These are phyloP conservation scores for Glaucomys volans DNA, from an alignment of 2,113 vertebrate genomes.

Conservation along the genomic window DNA sequence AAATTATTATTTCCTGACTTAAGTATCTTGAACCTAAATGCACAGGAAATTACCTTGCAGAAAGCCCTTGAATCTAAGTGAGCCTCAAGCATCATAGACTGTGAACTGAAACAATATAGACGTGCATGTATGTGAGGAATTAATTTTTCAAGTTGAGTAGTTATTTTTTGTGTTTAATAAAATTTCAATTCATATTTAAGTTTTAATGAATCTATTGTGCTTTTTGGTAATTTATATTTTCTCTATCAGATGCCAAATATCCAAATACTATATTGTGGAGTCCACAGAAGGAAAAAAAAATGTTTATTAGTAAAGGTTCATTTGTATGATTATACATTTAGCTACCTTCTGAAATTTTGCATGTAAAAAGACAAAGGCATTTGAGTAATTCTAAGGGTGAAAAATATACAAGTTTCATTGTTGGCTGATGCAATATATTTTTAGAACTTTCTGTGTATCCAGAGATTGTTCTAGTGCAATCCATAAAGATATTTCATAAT, in stretches of 20 bases:
- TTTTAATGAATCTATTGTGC: background rate
- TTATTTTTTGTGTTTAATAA: background rate
- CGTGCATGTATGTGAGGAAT: background rate
- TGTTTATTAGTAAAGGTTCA: background rate
- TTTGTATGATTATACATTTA: background rate
- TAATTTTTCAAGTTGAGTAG: background rate
- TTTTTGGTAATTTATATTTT: background rate
- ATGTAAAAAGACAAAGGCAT: background rate
- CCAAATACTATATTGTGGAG: background rate
- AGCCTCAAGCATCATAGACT: background rate
- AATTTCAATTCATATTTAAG: background rate
- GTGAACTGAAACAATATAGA: background rate
- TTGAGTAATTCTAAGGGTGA: background rate
- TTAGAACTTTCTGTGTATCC: background rate
- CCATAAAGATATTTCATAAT: background rate
- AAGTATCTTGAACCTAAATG: background rate
- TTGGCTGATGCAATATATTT: background rate
- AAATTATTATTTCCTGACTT: background rate
- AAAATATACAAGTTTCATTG: background rate
- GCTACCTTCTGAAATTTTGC: background rate
- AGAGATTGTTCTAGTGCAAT: background rate
- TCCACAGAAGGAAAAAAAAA: background rate
- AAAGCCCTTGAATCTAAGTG: background rate
- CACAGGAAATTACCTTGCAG: background rate
- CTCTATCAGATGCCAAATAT: background rate